Conservation (phyloP, 30 jellyfish, hydroid and myxozoan species). For the Mastigias papua region DNA sequence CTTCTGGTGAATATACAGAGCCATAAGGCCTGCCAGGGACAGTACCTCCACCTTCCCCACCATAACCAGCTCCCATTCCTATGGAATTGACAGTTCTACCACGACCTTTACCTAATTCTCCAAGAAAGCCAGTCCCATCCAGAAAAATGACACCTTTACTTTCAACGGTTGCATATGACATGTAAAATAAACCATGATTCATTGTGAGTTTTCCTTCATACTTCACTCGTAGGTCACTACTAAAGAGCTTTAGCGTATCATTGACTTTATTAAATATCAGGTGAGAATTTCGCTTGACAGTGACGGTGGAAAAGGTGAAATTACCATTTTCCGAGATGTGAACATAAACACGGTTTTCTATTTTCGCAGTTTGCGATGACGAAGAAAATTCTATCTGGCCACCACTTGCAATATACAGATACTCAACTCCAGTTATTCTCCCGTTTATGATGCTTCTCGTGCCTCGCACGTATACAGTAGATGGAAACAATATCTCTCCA, state of each 20-base stretch:
- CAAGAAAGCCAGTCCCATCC: conserved; percentile 59
- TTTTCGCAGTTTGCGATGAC: conserved; percentile 64
- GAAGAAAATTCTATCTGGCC: conserved; percentile 67
- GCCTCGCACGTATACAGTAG: conserved; percentile 59
- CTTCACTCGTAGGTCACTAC: conserved; percentile 37
- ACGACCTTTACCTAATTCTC: conserved; percentile 56
- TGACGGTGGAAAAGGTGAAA: conserved; percentile 52
- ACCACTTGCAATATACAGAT: conserved; percentile 62
- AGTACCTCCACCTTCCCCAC: conserved; percentile 72
- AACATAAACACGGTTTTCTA: conserved; percentile 67
- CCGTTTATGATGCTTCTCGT: conserved; percentile 66
- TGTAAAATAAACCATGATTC: conserved; percentile 64
- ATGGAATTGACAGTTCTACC: conserved; percentile 37
- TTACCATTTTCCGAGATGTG: conserved; percentile 60
- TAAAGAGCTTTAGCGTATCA: conserved; percentile 46
- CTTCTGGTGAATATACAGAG: conserved; percentile 69
- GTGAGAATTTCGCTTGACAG: conserved; percentile 59
- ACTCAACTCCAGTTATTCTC: conserved; percentile 64
- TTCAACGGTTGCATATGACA: conserved; percentile 61
- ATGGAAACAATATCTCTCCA: conserved; percentile 70
- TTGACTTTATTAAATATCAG: conserved; percentile 45
- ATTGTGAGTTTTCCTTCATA: conserved; percentile 61
- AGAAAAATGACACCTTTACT: conserved; percentile 46
- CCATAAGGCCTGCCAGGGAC: conserved; percentile 63
- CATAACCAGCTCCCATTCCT: conserved; percentile 80